phyloP scores from a whole-genome alignment of 2,797 vertebrate genomes.

The Schizopygopsis malacanthus region DNA sequence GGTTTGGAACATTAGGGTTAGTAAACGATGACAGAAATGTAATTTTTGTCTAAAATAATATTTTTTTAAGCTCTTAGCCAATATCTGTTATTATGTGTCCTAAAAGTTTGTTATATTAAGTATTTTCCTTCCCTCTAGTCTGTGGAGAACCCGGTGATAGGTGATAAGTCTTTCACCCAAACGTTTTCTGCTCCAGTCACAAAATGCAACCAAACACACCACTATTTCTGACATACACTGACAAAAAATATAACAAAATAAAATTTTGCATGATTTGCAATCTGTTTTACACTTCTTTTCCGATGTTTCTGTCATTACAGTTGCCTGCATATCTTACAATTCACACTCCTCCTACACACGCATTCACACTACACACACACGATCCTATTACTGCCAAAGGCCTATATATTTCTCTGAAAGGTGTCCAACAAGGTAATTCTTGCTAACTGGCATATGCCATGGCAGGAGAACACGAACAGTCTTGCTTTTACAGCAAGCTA shows the following conservation, averaged over 20 bases:
- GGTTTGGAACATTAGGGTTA: background rate
- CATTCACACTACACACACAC: background rate
- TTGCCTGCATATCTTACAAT: slow-evolving; percentile 24
- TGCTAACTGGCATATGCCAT: background rate
- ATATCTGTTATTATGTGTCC: background rate
- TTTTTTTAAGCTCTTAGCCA: background rate
- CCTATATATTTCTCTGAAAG: slow-evolving; percentile 14
- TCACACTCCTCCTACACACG: slow-evolving; percentile 31
- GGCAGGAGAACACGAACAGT: background rate
- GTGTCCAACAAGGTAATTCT: slow-evolving; percentile 14
- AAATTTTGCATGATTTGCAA: background rate
- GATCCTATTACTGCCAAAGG: background rate
- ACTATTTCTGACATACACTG: background rate
- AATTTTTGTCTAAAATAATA: background rate
- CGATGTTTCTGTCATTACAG: background rate
- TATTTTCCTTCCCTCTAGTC: background rate
- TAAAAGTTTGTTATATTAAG: background rate
- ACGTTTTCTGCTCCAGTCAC: background rate
- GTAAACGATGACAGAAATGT: background rate
- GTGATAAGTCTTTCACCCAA: background rate
- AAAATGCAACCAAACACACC: background rate
- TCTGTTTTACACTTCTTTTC: background rate
- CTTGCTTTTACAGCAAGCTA: background rate
- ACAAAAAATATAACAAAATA: background rate
- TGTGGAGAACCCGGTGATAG: background rate